Evolutionary conservation across 2,888 invertebrate species (phyloP), one percentile per base, ranked within the genome.

Genomic region (Melangyna quadrimaculata): DNA sequence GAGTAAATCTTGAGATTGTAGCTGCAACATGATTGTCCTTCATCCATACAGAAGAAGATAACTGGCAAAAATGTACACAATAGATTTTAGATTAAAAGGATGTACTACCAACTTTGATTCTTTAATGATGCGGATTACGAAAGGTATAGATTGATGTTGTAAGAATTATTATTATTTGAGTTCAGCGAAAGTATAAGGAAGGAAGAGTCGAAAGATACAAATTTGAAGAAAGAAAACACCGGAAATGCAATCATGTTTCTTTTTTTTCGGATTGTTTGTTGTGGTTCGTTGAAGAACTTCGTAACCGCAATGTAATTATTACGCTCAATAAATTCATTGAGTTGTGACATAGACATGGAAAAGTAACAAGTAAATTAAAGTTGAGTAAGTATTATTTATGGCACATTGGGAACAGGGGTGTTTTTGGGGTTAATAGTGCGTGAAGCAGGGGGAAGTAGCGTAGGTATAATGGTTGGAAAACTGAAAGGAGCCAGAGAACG

Each of bases 311-410:
- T 67, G 45, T 51, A n/a, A n/a, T n/a, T n/a, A 83, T 83, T 71
- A 84, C 75, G 83, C 83, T 75, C 79, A 75, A 84, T 84, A 84
- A 84, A 84, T 51, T 84, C 67, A 53, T 61, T 79, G 79, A 84
- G 17, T 84, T 72, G 79, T 79, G 70, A 70, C 73, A 27, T 45
- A 57, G 55, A 69, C 67, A 45, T 5, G 37, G 10, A 51, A 59
- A 74, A 35, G 74, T 57, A 72, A 79, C 74, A 79, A 75, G 29
- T 61, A 55, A 80, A 80, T 77, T 84, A 55, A 77, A 45, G 55
- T 45, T 32, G 22, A 35, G 32, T 22, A 35, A 29, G 53, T 71
- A 22, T 51, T 27, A 8, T 14, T 6, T 29, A 32, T 72, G 61
- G 37, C 71, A 61, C 59, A 57, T 9, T 22, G 17, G 2, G 10